Conservation (phyloP, 2,113 vertebrate species). For the Ranitomeya variabilis region DNA sequence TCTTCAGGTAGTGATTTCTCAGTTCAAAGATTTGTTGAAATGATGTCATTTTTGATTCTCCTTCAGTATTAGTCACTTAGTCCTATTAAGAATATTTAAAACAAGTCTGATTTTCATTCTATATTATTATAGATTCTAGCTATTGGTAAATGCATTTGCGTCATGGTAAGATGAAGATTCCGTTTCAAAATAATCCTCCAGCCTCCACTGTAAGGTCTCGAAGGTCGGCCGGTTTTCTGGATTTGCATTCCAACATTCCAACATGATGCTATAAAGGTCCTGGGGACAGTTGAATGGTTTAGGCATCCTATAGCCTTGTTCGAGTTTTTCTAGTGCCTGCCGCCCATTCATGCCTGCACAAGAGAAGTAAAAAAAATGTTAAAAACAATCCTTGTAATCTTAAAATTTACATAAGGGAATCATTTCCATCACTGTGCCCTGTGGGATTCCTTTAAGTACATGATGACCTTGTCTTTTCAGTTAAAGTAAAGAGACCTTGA, state of each 20-base stretch:
- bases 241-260: slow-evolving; percentile 79
- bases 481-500: slow-evolving; percentile 48
- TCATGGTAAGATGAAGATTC: slow-evolving; percentile 66
- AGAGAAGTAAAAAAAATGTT: slow-evolving; percentile 4
- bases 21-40: slow-evolving; percentile 21
- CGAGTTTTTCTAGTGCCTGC: slow-evolving; percentile 80
- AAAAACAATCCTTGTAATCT: slow-evolving; percentile 29
- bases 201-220: slow-evolving; percentile 76
- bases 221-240: slow-evolving; percentile 80
- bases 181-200: slow-evolving; percentile 81
- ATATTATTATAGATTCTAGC: not conserved
- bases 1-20: not conserved
- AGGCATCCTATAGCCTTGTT: slow-evolving; percentile 80
- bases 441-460: slow-evolving; percentile 36
- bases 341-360: slow-evolving; percentile 77
- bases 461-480: slow-evolving; percentile 23
- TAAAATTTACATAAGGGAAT: slow-evolving; percentile 40
- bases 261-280: slow-evolving; percentile 82
- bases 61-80: slow-evolving; percentile 11
- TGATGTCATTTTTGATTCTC: slow-evolving; percentile 8
- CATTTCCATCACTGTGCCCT: slow-evolving; percentile 4
- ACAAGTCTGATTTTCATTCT: not conserved
- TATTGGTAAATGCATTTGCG: slow-evolving; percentile 42
- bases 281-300: slow-evolving; percentile 76
- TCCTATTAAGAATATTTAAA: not conserved